Conservation (phyloP, 2,113 vertebrate genomes). For the Grus americana region DNA sequence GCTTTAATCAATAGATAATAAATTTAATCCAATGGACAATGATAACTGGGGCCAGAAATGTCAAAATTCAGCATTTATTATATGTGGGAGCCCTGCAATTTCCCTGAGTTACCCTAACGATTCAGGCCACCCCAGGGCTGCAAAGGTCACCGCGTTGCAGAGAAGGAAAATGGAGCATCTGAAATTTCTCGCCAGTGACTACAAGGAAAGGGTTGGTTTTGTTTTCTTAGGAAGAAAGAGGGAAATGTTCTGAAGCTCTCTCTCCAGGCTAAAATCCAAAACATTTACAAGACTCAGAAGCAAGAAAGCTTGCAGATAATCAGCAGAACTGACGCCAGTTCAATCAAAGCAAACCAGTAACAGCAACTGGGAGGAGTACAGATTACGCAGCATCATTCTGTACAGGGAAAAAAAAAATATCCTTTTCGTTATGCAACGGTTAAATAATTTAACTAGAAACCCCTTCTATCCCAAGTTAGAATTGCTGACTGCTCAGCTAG, state of each 20-base stretch:
- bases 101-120: neutral
- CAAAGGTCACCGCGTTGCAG: neutral
- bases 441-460: neutral
- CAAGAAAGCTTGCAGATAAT: conserved; percentile 5
- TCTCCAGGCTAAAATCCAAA: neutral
- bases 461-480: neutral
- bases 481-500: neutral
- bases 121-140: neutral
- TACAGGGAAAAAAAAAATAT: neutral
- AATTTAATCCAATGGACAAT: neutral
- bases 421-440: neutral
- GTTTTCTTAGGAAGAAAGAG: neutral
- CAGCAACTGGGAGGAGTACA: neutral
- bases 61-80: neutral
- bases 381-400: neutral
- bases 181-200: neutral
- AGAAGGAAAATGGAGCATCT: neutral
- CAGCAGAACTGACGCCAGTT: neutral
- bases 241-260: neutral
- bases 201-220: neutral
- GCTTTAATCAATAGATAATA: neutral
- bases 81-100: neutral
- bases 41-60: neutral
- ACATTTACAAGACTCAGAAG: neutral
- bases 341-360: conserved; percentile 15